Percentiles rank a stretch among this genome's conserved stretches.
Conservation (phyloP, 2,113 vertebrate species). For the Orientallactaga bullata region DNA sequence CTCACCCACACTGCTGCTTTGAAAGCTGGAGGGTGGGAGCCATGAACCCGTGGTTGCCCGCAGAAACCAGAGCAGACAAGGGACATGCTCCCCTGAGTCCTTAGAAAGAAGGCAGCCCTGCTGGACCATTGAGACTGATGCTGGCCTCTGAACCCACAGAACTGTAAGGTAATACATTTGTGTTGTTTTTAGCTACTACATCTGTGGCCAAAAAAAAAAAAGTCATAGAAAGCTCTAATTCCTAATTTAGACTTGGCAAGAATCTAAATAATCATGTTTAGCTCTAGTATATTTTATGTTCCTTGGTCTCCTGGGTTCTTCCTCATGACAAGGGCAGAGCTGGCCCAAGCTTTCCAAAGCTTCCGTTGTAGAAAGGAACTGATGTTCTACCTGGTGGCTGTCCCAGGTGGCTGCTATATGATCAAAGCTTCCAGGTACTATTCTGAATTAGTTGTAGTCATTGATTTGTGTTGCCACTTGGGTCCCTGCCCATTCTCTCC, state of each 20-base stretch:
- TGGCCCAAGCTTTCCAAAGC: neutral
- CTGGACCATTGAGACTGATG: neutral
- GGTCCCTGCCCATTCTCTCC: neutral
- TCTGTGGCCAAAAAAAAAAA: neutral
- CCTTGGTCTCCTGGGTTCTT: conserved; percentile 28
- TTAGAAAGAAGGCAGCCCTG: neutral
- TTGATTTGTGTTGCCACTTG: neutral
- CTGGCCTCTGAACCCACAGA: neutral
- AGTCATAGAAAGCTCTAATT: neutral
- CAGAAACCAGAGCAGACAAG: neutral
- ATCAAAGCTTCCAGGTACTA: conserved; percentile 7
- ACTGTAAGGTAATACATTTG: neutral
- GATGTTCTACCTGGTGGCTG: neutral
- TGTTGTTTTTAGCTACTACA: neutral
- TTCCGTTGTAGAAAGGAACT: neutral
- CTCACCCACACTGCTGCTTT: neutral
- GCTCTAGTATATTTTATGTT: neutral
- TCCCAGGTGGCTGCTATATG: neutral
- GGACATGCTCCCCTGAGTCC: neutral
- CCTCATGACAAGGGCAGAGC: neutral
- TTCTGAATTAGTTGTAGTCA: neutral
- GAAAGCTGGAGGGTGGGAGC: neutral
- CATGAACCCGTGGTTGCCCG: no score
- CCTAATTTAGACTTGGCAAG: conserved; percentile 30
- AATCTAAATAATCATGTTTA: neutral